Evolutionary conservation across 2,888 invertebrate species (phyloP).

Genomic region (Oscheius sp.): DNA sequence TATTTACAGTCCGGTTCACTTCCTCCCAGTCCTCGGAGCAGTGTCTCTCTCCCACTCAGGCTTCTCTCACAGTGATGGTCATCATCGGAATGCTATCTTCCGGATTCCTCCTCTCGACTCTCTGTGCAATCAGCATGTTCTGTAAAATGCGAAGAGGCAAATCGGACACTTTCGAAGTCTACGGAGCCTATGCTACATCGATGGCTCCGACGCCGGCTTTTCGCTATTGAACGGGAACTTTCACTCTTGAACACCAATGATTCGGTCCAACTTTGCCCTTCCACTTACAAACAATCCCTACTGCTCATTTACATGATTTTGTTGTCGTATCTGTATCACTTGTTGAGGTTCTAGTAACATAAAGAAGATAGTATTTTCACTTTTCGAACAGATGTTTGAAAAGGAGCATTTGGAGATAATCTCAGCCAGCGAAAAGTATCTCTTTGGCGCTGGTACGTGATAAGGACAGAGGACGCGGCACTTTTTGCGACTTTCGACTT

Average conservation of each 20-base stretch:
- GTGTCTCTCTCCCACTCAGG: slow-evolving; percentile 20
- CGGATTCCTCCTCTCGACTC: slow-evolving; percentile 4
- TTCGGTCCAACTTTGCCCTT: slow-evolving; percentile 4
- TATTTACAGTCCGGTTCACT: neutral
- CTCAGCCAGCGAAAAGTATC: no score
- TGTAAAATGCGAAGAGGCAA: neutral
- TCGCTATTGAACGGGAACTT: neutral
- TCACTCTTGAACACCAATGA: neutral
- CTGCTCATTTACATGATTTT: slow-evolving; percentile 6
- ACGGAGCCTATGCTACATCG: slow-evolving; percentile 11
- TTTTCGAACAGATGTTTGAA: no score
- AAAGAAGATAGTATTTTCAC: neutral
- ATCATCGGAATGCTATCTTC: slow-evolving; percentile 33
- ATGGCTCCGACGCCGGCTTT: slow-evolving; percentile 3
- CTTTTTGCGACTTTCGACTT: neutral
- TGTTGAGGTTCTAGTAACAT: slow-evolving; percentile 9
- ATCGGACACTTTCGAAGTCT: slow-evolving; percentile 27
- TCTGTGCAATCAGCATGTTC: slow-evolving; percentile 1
- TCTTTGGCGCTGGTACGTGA: no score
- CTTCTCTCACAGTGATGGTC: slow-evolving; percentile 15
- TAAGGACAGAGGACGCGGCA: no score
- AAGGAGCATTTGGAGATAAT: no score
- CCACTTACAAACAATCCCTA: neutral
- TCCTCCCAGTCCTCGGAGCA: slow-evolving; percentile 14
- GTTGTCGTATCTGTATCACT: slow-evolving; percentile 17